Evolutionary conservation across 2,888 invertebrate species (phyloP), one percentile per base, ranked within the genome.

Genomic region (Drosophila mettleri): DNA sequence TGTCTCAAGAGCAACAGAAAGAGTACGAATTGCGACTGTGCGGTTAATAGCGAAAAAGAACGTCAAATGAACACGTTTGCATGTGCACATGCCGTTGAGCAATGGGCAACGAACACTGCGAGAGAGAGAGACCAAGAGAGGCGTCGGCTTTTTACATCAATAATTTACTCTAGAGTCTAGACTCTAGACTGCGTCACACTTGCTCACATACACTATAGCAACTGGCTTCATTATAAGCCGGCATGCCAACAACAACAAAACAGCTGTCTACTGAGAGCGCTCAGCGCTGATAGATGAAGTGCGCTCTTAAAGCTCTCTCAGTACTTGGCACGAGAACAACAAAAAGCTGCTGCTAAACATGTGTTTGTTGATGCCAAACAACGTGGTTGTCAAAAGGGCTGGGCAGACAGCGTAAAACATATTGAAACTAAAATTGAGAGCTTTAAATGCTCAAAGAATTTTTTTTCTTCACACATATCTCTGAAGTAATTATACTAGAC

Each of bases 241-340:
- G 81, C 74, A 61, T 63, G 61, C 60, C 66, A 80, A 80, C 69
- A 80, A 63, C 71, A 80, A 65, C 80, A 70, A 53, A 85, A 74
- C 81, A 85, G 85, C 81, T 82, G 87, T 63, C 52, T 10, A 14
- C 34, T 12, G 57, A 66, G 29, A 54, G 39, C 22, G 27, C 7
- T 9, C 22, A 22, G 22, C 22, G 27, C 7, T 9, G 43, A 22
- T 20, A 46, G 16, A 6, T 18, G 43, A 34, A 54, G 14, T 34
- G 33, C 38, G 16, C 80, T 79, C 82, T 75, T 78, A 80, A 83
- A 80, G 73, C 78, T 67, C 67, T 24, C 77, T 63, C 77, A 43
- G 43, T 60, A 20, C 41, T 57, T 29, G 41, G 18, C 9, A 27
- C 4, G 31, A 38, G 41, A 46, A 49, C 36, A 46, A 57, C 59